Conservation (phyloP, 2,888 invertebrate species). For the Spodoptera picta region DNA sequence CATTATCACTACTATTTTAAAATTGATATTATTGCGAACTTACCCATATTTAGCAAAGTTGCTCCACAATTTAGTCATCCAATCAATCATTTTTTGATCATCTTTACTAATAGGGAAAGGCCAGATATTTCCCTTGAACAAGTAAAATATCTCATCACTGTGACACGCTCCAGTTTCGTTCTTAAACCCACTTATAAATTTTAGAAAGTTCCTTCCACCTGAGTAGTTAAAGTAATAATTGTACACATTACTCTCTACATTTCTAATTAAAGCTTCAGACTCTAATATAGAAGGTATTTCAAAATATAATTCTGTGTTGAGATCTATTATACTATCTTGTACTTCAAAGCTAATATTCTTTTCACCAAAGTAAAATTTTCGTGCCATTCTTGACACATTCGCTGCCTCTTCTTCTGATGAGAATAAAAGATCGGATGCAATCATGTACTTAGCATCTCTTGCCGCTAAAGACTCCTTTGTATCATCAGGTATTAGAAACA, state of each 20-base stretch:
- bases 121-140: constrained; percentile 73
- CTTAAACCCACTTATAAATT: constrained; percentile 64
- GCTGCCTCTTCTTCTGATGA: constrained; percentile 69
- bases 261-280: constrained; percentile 62
- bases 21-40: constrained; percentile 21
- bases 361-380: constrained; percentile 81
- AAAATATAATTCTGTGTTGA: constrained; percentile 81
- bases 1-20: too few relatives aligned
- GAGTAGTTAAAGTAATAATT: constrained; percentile 79
- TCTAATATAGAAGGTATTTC: constrained; percentile 78
- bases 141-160: constrained; percentile 80
- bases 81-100: constrained; percentile 71
- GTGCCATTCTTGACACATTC: constrained; percentile 64
- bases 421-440: constrained; percentile 80
- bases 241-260: constrained; percentile 65
- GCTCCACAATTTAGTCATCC: constrained; percentile 79
- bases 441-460: constrained; percentile 72
- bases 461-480: constrained; percentile 62
- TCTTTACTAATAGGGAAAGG: constrained; percentile 67
- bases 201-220: constrained; percentile 77
- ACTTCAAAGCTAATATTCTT: constrained; percentile 77
- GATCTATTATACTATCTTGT: constrained; percentile 71
- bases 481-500: constrained; percentile 62
- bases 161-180: constrained; percentile 75
- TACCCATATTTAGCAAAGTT: constrained; percentile 84